A percentile compares a stretch with the other conserved stretches of the same genome.
Conservation (phyloP, 2,888 invertebrate genomes). For the Diloba caeruleocephala region DNA sequence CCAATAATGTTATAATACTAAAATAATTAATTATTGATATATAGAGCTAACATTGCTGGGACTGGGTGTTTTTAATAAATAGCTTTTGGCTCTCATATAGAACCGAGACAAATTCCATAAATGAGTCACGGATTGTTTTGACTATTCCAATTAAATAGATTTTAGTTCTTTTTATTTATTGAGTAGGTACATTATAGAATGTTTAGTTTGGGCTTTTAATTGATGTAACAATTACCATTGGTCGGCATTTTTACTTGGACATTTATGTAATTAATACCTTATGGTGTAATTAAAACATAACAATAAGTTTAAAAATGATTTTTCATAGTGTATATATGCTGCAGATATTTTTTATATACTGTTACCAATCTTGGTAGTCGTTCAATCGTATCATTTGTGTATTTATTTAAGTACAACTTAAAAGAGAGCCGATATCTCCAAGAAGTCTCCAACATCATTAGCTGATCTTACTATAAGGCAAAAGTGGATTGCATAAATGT, state of each 20-base stretch:
- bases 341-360: neutral
- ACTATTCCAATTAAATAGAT: neutral
- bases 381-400: slow-evolving; percentile 6
- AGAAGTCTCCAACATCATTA: slow-evolving; percentile 42
- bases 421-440: slow-evolving; percentile 32
- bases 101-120: neutral
- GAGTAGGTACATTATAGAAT: too few relatives aligned
- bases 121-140: neutral
- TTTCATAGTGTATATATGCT: too few relatives aligned
- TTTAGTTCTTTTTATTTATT: too few relatives aligned
- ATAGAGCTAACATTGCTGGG: slow-evolving; percentile 35
- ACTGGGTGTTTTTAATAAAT: neutral
- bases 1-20: slow-evolving; percentile 13
- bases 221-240: too few relatives aligned
- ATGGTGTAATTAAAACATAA: too few relatives aligned
- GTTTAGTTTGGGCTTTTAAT: neutral
- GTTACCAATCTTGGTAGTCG: slow-evolving; percentile 1
- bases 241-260: too few relatives aligned
- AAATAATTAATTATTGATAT: slow-evolving; percentile 7
- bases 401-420: slow-evolving; percentile 14
- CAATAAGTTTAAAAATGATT: too few relatives aligned
- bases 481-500: slow-evolving; percentile 38
- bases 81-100: neutral
- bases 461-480: slow-evolving; percentile 27
- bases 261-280: too few relatives aligned